phyloP scores from a whole-genome alignment of 1,140 invertebrate genomes.

The Helicoverpa armigera region DNA sequence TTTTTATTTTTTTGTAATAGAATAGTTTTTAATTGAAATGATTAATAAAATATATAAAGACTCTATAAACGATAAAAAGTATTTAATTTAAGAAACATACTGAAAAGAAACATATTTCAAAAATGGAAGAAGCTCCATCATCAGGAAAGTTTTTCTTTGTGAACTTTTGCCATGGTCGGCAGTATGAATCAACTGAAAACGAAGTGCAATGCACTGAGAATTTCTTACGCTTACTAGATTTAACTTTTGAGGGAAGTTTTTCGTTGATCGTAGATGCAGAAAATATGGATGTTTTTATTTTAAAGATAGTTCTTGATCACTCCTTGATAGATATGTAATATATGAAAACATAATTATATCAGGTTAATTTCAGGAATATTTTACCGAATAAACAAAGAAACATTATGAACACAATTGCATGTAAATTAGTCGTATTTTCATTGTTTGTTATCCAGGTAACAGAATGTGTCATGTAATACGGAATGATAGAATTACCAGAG shows the following conservation, averaged over 20 bases:
- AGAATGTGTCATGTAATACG: slow-evolving; percentile 18
- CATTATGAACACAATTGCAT: not conserved
- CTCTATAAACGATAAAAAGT: no score
- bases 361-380: no score
- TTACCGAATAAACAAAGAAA: not conserved
- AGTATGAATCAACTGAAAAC: slow-evolving; percentile 19
- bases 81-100: no score
- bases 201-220: slow-evolving; percentile 12
- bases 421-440: slow-evolving; percentile 7
- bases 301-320: no score
- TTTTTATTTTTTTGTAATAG: no score
- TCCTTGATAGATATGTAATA: no score
- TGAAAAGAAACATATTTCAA: no score
- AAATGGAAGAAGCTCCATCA: no score
- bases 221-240: not conserved
- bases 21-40: no score
- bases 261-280: not conserved
- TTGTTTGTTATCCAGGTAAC: slow-evolving; percentile 15
- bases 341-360: no score
- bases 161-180: slow-evolving; percentile 18
- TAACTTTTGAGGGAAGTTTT: slow-evolving; percentile 7
- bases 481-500: slow-evolving; percentile 40
- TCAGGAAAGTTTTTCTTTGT: not conserved
- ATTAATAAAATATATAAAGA: no score
- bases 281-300: no score